Evolutionary conservation across 2,113 vertebrate genomes (phyloP).

Genomic region (Trichomycterus rosablanca): DNA sequence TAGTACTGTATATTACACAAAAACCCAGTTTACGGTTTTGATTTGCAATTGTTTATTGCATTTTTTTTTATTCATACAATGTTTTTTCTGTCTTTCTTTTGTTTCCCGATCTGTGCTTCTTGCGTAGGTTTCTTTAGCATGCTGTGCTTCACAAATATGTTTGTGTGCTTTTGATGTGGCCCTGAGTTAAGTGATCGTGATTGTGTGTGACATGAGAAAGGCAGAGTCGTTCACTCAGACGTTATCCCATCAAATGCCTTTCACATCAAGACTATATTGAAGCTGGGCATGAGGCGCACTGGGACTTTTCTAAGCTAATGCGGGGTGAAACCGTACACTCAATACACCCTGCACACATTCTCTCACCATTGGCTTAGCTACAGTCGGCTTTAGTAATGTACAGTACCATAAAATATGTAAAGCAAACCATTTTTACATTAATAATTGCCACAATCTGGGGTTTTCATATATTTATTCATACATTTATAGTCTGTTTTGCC

Average conservation of each 20-base stretch:
- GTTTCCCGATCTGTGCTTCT: too few species aligned
- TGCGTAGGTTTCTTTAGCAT: too few species aligned
- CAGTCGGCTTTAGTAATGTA: too few species aligned
- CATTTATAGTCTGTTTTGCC: too few species aligned
- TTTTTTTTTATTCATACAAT: not conserved
- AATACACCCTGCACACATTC: not conserved
- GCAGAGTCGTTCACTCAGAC: slow-evolving; percentile 42
- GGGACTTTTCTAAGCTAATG: slow-evolving; percentile 35
- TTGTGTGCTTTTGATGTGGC: slow-evolving; percentile 34
- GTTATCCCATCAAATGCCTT: slow-evolving; percentile 51
- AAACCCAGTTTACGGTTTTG: not conserved
- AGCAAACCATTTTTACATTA: not conserved
- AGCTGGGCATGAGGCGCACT: not conserved
- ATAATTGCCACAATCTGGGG: not conserved
- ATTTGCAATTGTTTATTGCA: slow-evolving; percentile 2
- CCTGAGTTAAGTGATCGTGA: slow-evolving; percentile 38
- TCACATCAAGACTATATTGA: slow-evolving; percentile 47
- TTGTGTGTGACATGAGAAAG: slow-evolving; percentile 40
- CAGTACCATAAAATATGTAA: slow-evolving; percentile 17
- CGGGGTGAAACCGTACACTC: slow-evolving; percentile 34
- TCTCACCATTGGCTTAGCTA: slow-evolving; percentile 7
- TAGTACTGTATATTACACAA: not conserved
- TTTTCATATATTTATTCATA: slow-evolving; percentile 3
- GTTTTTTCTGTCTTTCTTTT: slow-evolving; percentile 22
- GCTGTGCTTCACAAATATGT: slow-evolving; percentile 31